phyloP scores from a whole-genome alignment of 2,113 vertebrate genomes.

The Sitta europaea region DNA sequence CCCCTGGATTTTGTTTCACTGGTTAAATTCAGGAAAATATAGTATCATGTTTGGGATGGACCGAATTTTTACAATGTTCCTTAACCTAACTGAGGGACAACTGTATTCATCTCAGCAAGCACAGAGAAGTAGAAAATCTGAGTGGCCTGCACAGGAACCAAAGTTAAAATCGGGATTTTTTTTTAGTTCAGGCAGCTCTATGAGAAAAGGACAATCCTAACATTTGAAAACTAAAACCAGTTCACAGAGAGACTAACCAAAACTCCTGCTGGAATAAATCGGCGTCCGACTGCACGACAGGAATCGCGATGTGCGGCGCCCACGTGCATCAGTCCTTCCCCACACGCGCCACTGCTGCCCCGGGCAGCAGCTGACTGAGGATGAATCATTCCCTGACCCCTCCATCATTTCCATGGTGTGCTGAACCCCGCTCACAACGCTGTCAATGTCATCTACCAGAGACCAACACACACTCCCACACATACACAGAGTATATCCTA shows the following conservation, averaged over 20 bases:
- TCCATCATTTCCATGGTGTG: not conserved
- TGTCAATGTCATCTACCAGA: not conserved
- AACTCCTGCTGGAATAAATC: not conserved
- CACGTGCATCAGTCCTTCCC: not conserved
- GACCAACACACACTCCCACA: not conserved
- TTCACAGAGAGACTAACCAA: not conserved
- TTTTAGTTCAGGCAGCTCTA: not conserved
- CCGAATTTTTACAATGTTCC: not conserved
- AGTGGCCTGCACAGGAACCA: not conserved
- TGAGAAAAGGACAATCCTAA: accelerated
- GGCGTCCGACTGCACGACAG: accelerated
- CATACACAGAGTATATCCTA: no score
- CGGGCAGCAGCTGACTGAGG: not conserved
- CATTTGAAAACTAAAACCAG: not conserved
- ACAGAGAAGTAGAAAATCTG: not conserved
- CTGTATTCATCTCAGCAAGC: accelerated
- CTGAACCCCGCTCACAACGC: not conserved
- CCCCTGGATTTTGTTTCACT: not conserved
- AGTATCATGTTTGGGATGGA: not conserved
- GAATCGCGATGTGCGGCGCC: accelerated
- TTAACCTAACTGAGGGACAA: not conserved
- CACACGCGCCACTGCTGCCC: accelerated
- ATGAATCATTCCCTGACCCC: not conserved
- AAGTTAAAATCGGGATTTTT: not conserved
- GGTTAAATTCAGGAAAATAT: not conserved